A percentile compares a stretch with the other conserved stretches of the same genome.
Conservation (phyloP, 2,888 invertebrate genomes). For the Cheiracanthium punctorium region DNA sequence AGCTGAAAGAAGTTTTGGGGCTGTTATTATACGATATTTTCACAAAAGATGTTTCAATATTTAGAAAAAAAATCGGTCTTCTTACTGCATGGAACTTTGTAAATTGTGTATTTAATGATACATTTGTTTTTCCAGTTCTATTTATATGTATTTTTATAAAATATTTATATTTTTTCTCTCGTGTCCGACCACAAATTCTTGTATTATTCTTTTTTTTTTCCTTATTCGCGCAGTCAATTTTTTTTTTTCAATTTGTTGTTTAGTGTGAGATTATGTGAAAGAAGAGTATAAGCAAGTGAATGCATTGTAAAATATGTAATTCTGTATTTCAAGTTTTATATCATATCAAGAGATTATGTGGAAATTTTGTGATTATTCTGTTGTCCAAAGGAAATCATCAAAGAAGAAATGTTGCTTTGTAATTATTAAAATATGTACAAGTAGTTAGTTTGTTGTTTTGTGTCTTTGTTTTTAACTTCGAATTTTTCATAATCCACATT, state of each 20-base stretch:
- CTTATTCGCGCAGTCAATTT: not conserved
- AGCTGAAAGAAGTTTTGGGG: too few relatives aligned
- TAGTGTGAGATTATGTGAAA: not conserved
- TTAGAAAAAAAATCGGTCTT: not conserved
- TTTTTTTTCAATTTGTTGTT: not conserved
- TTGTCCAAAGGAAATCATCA: not conserved
- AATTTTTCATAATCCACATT: too few relatives aligned
- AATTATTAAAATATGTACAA: conserved; percentile 17
- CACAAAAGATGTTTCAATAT: not conserved
- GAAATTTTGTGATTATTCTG: not conserved
- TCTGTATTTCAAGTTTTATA: conserved; percentile 4
- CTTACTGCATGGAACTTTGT: not conserved
- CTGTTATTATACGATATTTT: too few relatives aligned
- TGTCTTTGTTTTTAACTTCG: not conserved
- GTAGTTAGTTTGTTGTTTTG: not conserved
- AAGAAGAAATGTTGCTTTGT: not conserved
- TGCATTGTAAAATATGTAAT: not conserved
- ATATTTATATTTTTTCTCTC: not conserved
- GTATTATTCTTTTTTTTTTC: not conserved
- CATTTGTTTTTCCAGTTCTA: not conserved
- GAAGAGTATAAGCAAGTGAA: not conserved
- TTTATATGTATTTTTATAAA: conserved; percentile 8
- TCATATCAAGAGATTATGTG: not conserved
- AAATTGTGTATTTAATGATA: not conserved
- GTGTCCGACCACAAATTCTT: not conserved